Evolutionary conservation across 2,113 vertebrate genomes (phyloP).

Genomic region (Bostrychus sinensis): DNA sequence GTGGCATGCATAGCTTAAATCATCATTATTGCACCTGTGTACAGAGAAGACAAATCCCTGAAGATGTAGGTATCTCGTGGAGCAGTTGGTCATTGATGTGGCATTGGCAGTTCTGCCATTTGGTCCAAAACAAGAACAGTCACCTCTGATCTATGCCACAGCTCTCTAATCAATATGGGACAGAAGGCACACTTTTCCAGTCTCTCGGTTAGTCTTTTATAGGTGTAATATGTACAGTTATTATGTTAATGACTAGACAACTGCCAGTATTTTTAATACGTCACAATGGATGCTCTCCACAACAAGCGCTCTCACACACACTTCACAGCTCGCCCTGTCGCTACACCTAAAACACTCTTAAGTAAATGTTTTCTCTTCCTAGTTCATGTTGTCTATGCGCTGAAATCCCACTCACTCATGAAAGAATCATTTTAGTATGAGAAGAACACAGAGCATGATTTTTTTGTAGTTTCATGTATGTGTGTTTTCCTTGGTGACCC

Average conservation of each 20-base stretch:
- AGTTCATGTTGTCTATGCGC: slow-evolving; percentile 38
- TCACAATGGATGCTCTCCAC: slow-evolving; percentile 56
- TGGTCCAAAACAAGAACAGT: slow-evolving; percentile 60
- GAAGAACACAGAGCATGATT: slow-evolving; percentile 35
- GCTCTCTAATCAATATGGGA: slow-evolving; percentile 46
- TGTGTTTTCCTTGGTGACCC: slow-evolving; percentile 69
- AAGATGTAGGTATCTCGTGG: slow-evolving; percentile 25
- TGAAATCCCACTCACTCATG: slow-evolving; percentile 40
- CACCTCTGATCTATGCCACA: slow-evolving; percentile 53
- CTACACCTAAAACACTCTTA: slow-evolving; percentile 34
- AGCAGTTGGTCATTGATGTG: slow-evolving; percentile 55
- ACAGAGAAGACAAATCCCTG: slow-evolving; percentile 29
- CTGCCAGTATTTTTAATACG: slow-evolving; percentile 52
- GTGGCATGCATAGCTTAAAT: slow-evolving; percentile 14
- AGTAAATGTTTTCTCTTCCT: slow-evolving; percentile 26
- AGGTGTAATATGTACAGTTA: slow-evolving; percentile 37
- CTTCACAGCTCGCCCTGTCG: slow-evolving; percentile 30
- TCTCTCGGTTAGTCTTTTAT: slow-evolving; percentile 38
- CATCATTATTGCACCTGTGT: slow-evolving; percentile 36
- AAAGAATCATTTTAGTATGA: slow-evolving; percentile 19
- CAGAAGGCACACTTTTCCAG: slow-evolving; percentile 42
- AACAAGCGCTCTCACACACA: slow-evolving; percentile 40
- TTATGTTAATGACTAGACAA: slow-evolving; percentile 40
- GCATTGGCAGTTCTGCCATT: slow-evolving; percentile 69
- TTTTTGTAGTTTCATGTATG: slow-evolving; percentile 63